These are phyloP conservation scores for Solenopsis invicta DNA, from an alignment of 1,140 invertebrate genomes.

Conservation along the genomic window DNA sequence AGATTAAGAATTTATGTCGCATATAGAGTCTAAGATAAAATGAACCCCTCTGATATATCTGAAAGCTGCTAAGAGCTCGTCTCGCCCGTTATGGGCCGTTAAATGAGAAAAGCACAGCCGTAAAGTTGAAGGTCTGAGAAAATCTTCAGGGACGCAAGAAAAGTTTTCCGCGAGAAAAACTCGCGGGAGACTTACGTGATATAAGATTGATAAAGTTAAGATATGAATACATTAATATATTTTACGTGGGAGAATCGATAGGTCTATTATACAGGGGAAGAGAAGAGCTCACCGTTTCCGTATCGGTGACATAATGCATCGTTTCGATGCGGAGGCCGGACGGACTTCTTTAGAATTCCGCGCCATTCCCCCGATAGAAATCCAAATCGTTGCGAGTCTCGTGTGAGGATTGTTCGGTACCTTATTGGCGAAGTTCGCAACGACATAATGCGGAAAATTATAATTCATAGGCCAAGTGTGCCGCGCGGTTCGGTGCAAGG, in stretches of 20 bases:
- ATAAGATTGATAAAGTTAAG: neutral
- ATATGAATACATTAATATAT: neutral
- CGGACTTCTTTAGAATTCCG: conserved; percentile 30
- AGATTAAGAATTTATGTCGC: neutral
- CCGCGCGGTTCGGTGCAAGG: too few relatives aligned
- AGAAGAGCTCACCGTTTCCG: neutral
- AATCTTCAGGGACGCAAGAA: neutral
- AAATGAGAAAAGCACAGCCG: neutral
- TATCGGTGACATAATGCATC: conserved; percentile 15
- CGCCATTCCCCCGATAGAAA: neutral
- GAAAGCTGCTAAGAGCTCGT: neutral
- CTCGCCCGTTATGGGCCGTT: neutral
- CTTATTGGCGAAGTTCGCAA: conserved; percentile 35
- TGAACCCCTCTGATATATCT: neutral
- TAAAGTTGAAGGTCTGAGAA: neutral
- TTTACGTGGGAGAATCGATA: neutral
- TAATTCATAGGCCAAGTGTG: conserved; percentile 23
- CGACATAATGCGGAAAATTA: conserved; percentile 12
- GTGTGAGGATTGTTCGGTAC: neutral
- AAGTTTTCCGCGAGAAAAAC: neutral
- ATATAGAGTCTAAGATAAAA: neutral
- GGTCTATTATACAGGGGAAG: too few relatives aligned
- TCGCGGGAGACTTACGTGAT: neutral
- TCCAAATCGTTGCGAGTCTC: conserved; percentile 11
- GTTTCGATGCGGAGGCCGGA: conserved; percentile 23